phyloP scores from a whole-genome alignment of 1,140 invertebrate genomes.

The Sitophilus oryzae region DNA sequence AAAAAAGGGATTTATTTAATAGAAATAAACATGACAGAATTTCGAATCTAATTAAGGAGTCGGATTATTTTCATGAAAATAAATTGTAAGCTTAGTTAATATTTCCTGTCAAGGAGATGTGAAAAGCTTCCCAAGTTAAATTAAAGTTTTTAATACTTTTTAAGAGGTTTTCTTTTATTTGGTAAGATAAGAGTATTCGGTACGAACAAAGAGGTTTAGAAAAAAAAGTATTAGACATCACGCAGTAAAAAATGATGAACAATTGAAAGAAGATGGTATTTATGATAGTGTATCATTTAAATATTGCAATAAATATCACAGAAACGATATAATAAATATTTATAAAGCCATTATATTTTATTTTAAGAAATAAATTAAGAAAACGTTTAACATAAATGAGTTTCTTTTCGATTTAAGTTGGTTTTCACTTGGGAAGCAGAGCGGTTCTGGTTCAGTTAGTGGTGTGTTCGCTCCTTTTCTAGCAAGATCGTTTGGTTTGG shows the following conservation, averaged over 20 bases:
- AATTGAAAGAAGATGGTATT: too few species aligned
- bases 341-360: too few species aligned
- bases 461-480: too few species aligned
- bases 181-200: background rate
- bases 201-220: background rate
- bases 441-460: too few species aligned
- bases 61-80: slow-evolving; percentile 8
- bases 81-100: background rate
- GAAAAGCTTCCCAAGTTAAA: background rate
- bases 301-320: too few species aligned
- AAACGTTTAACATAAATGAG: too few species aligned
- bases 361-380: too few species aligned
- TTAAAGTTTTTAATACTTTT: background rate
- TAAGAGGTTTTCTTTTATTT: background rate
- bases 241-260: background rate
- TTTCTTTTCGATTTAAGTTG: too few species aligned
- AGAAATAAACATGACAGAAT: slow-evolving; percentile 27
- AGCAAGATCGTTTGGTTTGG: too few species aligned
- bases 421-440: too few species aligned
- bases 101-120: background rate
- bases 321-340: too few species aligned
- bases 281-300: too few species aligned
- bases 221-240: background rate
- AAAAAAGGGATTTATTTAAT: slow-evolving; percentile 29
- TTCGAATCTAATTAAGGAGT: slow-evolving; percentile 27